Base-by-base conservation (phyloP, 2,888 invertebrate species). In the Ptychoptera contaminata region DNA sequence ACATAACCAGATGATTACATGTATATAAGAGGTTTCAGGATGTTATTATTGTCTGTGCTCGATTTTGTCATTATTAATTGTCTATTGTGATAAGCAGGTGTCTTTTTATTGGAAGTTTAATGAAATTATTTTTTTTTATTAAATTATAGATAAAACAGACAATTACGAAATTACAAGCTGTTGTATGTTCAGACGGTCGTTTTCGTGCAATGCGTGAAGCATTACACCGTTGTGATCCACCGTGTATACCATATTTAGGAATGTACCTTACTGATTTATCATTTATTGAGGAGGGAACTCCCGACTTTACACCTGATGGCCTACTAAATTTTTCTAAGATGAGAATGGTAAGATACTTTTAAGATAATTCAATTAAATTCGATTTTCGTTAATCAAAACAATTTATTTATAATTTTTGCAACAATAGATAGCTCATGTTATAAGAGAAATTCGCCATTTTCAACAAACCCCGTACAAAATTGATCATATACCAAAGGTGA, bases 401-500 rank as follows among this genome's bases (percentile, higher is more conserved):
- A 30, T 47, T 31, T 47, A 42, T 23, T 23, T 23, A 23, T 23
- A 23, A 16, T 42, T 37, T 46, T 50, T 39, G 34, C 67, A 30
- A 31, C 8, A 31, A 2, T 23, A 90, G 88, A 84, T 91, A 58
- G 90, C 91, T 6, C 90, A 92, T 58, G 88, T 91, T 7, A 91
- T 92, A 52, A 73, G 90, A 43, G 91, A 92, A 67, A 88, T 92
- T 51, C 74, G 87, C 12, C 83, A 87, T 58, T 91, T 85, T 60
- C 92, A 92, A 60, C 87, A 90, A 62, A 88, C 87, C 2, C 82
- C 87, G 0, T 92, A 92, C 63, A 88, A 87, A 67, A 91, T 92
- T 52, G 87, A 88, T 55, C 76, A 83, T 55, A 84, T 83, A 52
- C 72, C 77, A 15, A 82, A 85, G 70, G 88, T 87, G 10, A 73